A percentile compares a stretch with the other conserved stretches of the same genome.
phyloP scores from a whole-genome alignment of 2,797 vertebrate genomes.

The Gobionotothen gibberifrons region DNA sequence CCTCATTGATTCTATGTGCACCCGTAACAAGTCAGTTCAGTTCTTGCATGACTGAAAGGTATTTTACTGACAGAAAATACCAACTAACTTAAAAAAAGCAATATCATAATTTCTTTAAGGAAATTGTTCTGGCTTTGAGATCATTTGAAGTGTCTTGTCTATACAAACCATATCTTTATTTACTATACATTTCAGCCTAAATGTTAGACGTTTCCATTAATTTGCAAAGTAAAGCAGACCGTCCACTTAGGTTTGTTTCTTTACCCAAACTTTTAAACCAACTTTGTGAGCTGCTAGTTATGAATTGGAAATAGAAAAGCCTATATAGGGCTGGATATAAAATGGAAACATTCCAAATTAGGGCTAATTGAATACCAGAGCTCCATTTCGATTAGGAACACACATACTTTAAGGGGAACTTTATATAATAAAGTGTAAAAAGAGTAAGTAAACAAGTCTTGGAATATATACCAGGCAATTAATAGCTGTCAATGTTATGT shows the following conservation, averaged over 20 bases:
- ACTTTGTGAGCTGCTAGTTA: background rate
- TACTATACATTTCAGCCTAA: background rate
- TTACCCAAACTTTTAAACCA: background rate
- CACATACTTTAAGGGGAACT: too few relatives aligned
- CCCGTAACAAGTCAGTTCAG: slow-evolving; percentile 34
- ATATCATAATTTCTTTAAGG: background rate
- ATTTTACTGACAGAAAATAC: slow-evolving; percentile 9
- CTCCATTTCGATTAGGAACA: background rate
- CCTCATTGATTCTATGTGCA: slow-evolving; percentile 34
- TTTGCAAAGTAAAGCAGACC: background rate
- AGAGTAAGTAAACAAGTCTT: background rate
- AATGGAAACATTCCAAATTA: background rate
- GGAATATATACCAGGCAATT: background rate
- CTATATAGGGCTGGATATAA: rapidly evolving
- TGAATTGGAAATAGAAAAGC: background rate
- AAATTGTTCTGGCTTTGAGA: slow-evolving; percentile 8
- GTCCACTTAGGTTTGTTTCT: slow-evolving; percentile 3
- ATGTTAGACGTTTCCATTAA: background rate
- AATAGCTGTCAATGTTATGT: too few relatives aligned
- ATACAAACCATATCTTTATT: slow-evolving; percentile 19
- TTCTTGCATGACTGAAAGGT: slow-evolving; percentile 32
- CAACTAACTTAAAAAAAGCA: background rate
- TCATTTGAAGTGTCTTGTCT: slow-evolving; percentile 5
- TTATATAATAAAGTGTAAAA: background rate
- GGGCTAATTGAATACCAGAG: background rate